Base-by-base conservation (phyloP, 2,888 invertebrate species). In the Bellardia pandia region DNA sequence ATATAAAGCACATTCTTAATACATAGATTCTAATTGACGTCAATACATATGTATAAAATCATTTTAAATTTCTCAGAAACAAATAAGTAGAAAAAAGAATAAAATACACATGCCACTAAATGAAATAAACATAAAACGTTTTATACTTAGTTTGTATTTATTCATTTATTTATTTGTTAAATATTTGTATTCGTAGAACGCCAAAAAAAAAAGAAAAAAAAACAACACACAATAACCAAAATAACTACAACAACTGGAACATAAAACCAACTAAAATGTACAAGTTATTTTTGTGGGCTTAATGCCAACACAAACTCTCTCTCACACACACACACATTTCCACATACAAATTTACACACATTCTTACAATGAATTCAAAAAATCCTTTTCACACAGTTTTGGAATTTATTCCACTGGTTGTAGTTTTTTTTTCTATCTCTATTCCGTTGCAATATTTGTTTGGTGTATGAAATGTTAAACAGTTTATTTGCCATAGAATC, bases 211-310 rank as follows among this genome's bases (percentile, higher is more conserved):
- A 42, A 7, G 6, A 42, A 2, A 40, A 40, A 5, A 40, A 40
- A 11, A 45, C n/a, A 16, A 58, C 37, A 40, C 53, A 62, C 23
- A 79, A 60, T 62, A 48, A 48, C 40, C 45, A n/a, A 33, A 76
- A 37, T 33, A 75, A 48, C 33, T 48, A 53, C 53, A 53, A 77
- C 37, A 42, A 66, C 42, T 42, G 64, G 37, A 45, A 33, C 64
- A 66, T 51, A 71, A 71, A 48, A 48, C 48, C 60, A 60, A 37
- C 60, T 60, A 60, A 45, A 30, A 62, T 51, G 13, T 37, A 58
- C n/a, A 79, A 62, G 11, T 56, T 69, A 74, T 69, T 69, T 83
- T 69, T 76, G 33, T 71, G 69, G 82, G 82, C 60, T 71, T 42
- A 76, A 71, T 83, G 76, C 69, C 76, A 82, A 48, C 45, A 58